Evolutionary conservation across 2,113 vertebrate genomes (phyloP).

Genomic region (Siniperca knerii): DNA sequence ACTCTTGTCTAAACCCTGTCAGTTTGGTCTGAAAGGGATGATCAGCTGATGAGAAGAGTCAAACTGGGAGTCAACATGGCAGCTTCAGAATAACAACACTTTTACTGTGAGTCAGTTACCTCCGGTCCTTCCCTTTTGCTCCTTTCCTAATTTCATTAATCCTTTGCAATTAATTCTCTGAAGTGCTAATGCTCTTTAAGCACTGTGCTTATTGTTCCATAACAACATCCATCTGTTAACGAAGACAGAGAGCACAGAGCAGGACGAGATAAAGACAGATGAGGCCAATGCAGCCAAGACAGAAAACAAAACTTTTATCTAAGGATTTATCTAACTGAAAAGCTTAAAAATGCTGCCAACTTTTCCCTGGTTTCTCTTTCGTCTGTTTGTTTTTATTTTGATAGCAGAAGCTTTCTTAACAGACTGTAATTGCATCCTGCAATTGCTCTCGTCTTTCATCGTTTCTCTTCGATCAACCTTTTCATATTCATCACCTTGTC

Average conservation of each 20-base stretch:
- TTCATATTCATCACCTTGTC: neutral
- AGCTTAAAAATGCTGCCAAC: neutral
- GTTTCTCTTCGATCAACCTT: neutral
- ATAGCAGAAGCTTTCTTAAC: neutral
- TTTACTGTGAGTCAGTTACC: neutral
- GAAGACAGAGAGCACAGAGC: neutral
- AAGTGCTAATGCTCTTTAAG: neutral
- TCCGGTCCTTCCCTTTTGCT: neutral
- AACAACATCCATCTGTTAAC: neutral
- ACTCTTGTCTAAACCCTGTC: neutral
- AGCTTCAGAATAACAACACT: no score
- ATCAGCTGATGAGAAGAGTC: neutral
- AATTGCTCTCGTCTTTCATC: neutral
- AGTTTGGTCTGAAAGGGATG: neutral
- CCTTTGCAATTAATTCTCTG: slow-evolving; percentile 1
- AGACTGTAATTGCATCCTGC: neutral
- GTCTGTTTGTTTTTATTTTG: neutral
- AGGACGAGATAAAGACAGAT: slow-evolving; percentile 14
- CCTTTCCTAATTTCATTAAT: neutral
- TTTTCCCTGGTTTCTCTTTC: neutral
- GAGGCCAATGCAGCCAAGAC: neutral
- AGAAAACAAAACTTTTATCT: neutral
- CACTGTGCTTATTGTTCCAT: neutral
- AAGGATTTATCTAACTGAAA: neutral
- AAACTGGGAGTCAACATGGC: neutral